Percentiles rank a stretch among this genome's conserved stretches.
These are phyloP conservation scores for Lycodopsis pacificus DNA, from an alignment of 2,797 vertebrate genomes.

Conservation along the genomic window DNA sequence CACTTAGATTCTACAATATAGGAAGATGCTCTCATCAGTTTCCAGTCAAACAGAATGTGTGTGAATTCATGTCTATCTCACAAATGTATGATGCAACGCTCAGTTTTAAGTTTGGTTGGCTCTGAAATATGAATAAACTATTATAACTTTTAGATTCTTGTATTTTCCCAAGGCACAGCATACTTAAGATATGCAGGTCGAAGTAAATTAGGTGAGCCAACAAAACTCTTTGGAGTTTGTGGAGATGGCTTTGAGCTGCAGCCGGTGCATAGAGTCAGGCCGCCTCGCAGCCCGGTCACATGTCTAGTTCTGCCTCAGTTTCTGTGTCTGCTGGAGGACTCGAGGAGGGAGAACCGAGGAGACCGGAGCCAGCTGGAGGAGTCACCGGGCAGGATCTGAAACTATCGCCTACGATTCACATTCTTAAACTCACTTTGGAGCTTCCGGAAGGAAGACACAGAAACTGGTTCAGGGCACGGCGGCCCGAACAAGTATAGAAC, in stretches of 20 bases:
- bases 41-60: slow-evolving; percentile 27
- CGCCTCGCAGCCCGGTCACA: slow-evolving; percentile 21
- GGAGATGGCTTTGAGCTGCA: slow-evolving; percentile 52
- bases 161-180: slow-evolving; percentile 72
- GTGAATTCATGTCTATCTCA: not conserved
- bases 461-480: slow-evolving; percentile 26
- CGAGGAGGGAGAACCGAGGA: slow-evolving; percentile 29
- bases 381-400: slow-evolving; percentile 55
- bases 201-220: slow-evolving; percentile 51
- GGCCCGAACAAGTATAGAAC: slow-evolving; percentile 34
- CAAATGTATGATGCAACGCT: slow-evolving; percentile 6
- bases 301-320: slow-evolving; percentile 20
- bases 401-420: slow-evolving; percentile 21
- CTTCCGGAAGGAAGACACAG: slow-evolving; percentile 38
- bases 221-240: slow-evolving; percentile 61
- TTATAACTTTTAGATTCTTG: not conserved
- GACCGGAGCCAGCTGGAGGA: slow-evolving; percentile 24
- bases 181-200: slow-evolving; percentile 61
- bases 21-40: slow-evolving; percentile 20
- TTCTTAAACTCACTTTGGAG: slow-evolving; percentile 29
- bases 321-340: slow-evolving; percentile 28
- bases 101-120: slow-evolving; percentile 19
- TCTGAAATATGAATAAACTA: slow-evolving; percentile 49
- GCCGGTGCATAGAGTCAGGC: slow-evolving; percentile 54
- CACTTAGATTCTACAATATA: slow-evolving; percentile 31